Conservation (phyloP, 64 coral and sea anemone species). For the Dendrophyllia cribrosa region DNA sequence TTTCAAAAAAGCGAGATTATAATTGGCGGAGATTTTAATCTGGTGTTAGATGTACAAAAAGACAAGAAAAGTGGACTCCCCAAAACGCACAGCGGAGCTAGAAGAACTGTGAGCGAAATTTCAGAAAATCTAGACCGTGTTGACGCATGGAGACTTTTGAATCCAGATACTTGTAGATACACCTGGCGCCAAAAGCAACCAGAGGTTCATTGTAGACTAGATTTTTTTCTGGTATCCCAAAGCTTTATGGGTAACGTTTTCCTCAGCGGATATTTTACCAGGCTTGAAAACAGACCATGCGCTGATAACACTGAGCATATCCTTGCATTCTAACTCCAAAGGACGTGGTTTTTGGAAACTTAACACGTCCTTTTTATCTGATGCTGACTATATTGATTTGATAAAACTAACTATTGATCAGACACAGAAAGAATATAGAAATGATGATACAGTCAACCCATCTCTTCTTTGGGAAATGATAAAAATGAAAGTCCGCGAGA, state of each 20-base stretch:
- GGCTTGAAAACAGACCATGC: too few relatives aligned
- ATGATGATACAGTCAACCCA: not conserved
- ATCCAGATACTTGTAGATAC: too few relatives aligned
- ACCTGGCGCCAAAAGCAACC: too few relatives aligned
- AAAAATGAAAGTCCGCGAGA: not conserved
- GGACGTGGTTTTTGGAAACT: conserved; percentile 7
- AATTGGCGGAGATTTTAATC: conserved; percentile 24
- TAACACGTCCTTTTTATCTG: not conserved
- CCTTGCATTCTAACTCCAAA: not conserved
- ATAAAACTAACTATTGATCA: not conserved
- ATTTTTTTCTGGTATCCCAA: conserved; percentile 8
- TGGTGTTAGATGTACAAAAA: not conserved
- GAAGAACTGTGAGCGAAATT: not conserved
- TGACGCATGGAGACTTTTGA: too few relatives aligned
- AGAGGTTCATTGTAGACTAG: too few relatives aligned
- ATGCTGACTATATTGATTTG: not conserved
- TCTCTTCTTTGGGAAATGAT: conserved; percentile 18
- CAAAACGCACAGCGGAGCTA: not conserved
- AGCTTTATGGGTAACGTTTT: not conserved
- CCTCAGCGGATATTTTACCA: too few relatives aligned
- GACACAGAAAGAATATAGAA: not conserved
- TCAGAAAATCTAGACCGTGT: too few relatives aligned
- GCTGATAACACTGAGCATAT: not conserved
- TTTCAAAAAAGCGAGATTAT: conserved; percentile 30
- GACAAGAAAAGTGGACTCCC: too few relatives aligned